Percentiles rank a stretch among this genome's conserved stretches.
phyloP scores from a whole-genome alignment of 2,113 vertebrate species.

The Otus sunia region DNA sequence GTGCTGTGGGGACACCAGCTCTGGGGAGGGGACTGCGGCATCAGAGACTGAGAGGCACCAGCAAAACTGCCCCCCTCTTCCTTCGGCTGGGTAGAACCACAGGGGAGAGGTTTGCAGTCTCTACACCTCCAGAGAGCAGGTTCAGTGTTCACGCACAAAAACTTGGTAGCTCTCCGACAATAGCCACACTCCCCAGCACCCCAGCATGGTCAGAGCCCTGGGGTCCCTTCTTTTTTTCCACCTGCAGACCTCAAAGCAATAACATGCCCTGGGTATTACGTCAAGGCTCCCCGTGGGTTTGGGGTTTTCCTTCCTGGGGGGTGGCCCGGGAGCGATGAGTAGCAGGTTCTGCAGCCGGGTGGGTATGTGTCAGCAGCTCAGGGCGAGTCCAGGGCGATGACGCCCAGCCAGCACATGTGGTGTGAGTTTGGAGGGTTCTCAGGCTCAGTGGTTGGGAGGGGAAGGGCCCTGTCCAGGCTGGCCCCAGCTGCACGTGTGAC shows the following conservation, averaged over 20 bases:
- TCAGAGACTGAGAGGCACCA: background rate
- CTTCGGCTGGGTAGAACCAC: background rate
- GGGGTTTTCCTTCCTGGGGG: background rate
- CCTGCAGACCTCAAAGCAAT: background rate
- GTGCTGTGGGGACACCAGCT: accelerated
- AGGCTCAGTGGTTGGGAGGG: background rate
- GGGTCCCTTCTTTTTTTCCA: background rate
- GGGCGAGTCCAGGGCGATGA: background rate
- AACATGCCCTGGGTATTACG: no score
- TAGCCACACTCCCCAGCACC: accelerated
- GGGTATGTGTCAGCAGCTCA: background rate
- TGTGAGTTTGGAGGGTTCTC: background rate
- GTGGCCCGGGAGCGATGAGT: accelerated
- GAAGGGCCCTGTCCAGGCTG: background rate
- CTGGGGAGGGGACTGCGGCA: accelerated
- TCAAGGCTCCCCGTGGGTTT: background rate
- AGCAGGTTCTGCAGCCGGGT: background rate
- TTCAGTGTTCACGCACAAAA: accelerated
- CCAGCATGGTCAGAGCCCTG: background rate
- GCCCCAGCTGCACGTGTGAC: background rate
- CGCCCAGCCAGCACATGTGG: background rate
- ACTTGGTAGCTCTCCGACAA: background rate
- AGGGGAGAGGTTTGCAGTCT: background rate
- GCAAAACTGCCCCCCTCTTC: background rate
- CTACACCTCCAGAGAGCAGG: background rate